These are phyloP conservation scores for Oceanodroma tethys DNA, from an alignment of 2,113 vertebrate genomes.

Conservation along the genomic window DNA sequence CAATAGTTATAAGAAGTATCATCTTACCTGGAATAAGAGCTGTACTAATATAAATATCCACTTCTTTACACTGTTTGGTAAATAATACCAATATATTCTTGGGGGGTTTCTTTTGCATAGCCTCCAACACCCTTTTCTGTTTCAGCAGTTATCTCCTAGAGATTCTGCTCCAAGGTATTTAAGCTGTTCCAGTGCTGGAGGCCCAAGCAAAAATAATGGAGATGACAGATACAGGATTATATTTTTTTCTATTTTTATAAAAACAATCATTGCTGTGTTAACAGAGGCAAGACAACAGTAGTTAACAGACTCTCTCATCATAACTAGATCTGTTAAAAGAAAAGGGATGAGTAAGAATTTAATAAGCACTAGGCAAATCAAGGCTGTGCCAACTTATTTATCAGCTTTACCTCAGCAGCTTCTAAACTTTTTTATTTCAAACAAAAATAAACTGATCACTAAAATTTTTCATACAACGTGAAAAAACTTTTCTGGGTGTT, in stretches of 20 bases:
- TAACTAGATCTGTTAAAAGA: neutral
- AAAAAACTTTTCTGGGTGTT: neutral
- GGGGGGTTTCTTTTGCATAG: slow-evolving; percentile 78
- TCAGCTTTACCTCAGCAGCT: neutral
- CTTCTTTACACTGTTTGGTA: slow-evolving; percentile 73
- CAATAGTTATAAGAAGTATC: neutral
- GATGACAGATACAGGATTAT: neutral
- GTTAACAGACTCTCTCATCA: neutral
- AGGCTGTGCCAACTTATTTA: neutral
- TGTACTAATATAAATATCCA: slow-evolving; percentile 72
- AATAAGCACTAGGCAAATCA: neutral
- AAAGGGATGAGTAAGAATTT: neutral
- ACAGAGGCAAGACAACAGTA: neutral
- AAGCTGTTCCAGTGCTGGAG: slow-evolving; percentile 77
- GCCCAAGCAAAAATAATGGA: slow-evolving; percentile 32
- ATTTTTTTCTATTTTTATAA: neutral
- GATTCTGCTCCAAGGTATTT: slow-evolving; percentile 78
- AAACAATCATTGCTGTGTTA: neutral
- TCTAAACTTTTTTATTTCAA: neutral
- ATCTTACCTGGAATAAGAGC: slow-evolving; percentile 1
- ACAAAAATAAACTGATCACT: neutral
- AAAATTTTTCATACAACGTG: neutral
- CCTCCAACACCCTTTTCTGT: slow-evolving; percentile 74
- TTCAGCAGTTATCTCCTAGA: slow-evolving; percentile 69
- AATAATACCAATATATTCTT: slow-evolving; percentile 76